Percentiles rank a stretch among this genome's conserved stretches.
Conservation (phyloP, 53 echinoderm and acorn worm genomes). For the Holothuria scabra region DNA sequence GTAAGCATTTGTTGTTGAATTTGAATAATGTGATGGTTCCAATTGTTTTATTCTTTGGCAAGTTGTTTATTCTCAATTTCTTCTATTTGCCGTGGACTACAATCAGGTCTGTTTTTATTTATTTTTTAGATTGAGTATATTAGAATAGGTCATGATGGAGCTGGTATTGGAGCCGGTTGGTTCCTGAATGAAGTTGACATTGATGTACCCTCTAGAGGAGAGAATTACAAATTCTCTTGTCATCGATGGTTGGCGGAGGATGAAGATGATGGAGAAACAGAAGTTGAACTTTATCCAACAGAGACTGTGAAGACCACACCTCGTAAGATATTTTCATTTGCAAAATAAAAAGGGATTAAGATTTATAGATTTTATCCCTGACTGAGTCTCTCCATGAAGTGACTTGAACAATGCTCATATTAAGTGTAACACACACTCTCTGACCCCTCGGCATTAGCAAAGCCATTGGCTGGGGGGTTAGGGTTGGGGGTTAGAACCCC, state of each 20-base stretch:
- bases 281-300: slow-evolving; percentile 91
- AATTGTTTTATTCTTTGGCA: too few relatives aligned
- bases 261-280: slow-evolving; percentile 94
- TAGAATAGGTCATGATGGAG: slow-evolving; percentile 89
- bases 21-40: too few relatives aligned
- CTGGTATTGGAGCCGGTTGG: slow-evolving; percentile 98
- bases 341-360: neutral
- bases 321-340: slow-evolving; percentile 56
- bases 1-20: too few relatives aligned
- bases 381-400: neutral
- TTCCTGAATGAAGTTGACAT: slow-evolving; percentile 90
- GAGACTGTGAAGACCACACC: slow-evolving; percentile 85
- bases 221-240: slow-evolving; percentile 84
- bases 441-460: too few relatives aligned
- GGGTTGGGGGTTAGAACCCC: too few relatives aligned
- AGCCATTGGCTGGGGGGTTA: too few relatives aligned
- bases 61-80: too few relatives aligned
- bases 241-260: slow-evolving; percentile 98
- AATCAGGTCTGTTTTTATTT: too few relatives aligned
- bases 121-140: slow-evolving; percentile 84
- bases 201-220: slow-evolving; percentile 91
- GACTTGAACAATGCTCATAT: too few relatives aligned
- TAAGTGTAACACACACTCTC: too few relatives aligned
- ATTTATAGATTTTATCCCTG: neutral
- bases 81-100: too few relatives aligned